Conservation (phyloP, 1,140 invertebrate genomes). For the Panulirus ornatus region DNA sequence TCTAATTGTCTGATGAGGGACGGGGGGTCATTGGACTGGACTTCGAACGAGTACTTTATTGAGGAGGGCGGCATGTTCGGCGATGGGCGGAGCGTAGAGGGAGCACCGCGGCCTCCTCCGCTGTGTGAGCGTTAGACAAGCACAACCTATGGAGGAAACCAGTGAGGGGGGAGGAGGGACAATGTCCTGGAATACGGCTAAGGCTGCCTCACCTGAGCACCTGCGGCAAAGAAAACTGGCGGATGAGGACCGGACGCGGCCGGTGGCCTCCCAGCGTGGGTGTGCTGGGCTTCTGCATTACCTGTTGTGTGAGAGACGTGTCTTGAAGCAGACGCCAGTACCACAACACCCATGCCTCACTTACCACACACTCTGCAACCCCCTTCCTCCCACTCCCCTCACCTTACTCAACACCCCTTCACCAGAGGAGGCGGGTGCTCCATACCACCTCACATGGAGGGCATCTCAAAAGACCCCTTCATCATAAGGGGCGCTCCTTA, state of each 20-base stretch:
- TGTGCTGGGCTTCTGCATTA: slow-evolving; percentile 48
- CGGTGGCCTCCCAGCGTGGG: slow-evolving; percentile 47
- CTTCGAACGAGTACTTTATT: too few relatives aligned
- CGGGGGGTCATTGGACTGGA: too few relatives aligned
- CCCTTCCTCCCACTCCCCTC: neutral
- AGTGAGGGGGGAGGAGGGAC: neutral
- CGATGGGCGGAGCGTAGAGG: neutral
- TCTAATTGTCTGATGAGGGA: too few relatives aligned
- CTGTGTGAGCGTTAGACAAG: neutral
- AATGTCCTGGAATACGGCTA: slow-evolving; percentile 3
- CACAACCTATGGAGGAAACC: neutral
- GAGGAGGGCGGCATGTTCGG: neutral
- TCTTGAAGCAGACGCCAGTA: neutral
- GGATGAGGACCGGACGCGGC: slow-evolving; percentile 38
- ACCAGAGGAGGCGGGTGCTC: neutral
- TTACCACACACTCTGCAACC: neutral
- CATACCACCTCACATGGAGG: too few relatives aligned
- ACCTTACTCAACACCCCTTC: neutral
- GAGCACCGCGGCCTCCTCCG: neutral
- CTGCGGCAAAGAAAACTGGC: slow-evolving; percentile 60
- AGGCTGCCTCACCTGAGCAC: slow-evolving; percentile 52
- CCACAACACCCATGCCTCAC: slow-evolving; percentile 8
- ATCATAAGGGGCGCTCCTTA: too few relatives aligned
- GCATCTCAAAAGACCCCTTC: too few relatives aligned
- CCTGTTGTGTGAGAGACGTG: slow-evolving; percentile 43